These are phyloP conservation scores for Naja naja DNA, from an alignment of 2,113 vertebrate genomes.

Conservation along the genomic window DNA sequence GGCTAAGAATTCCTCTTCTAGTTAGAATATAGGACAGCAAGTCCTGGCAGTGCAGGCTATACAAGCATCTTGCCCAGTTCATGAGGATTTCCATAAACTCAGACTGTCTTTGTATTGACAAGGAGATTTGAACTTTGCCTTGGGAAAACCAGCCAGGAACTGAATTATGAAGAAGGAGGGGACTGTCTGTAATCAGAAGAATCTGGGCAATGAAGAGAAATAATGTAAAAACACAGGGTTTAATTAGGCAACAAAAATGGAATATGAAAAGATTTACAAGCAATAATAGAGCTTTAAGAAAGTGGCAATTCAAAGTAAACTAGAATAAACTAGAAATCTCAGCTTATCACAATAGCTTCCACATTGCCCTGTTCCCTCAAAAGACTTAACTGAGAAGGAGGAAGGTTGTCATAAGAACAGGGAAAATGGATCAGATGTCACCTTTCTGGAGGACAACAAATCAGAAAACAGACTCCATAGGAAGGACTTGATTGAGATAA, in stretches of 20 bases:
- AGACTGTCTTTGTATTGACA: slow-evolving; percentile 31
- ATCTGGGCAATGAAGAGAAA: background rate
- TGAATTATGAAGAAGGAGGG: background rate
- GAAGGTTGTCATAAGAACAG: background rate
- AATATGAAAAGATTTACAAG: background rate
- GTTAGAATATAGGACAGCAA: slow-evolving; percentile 43
- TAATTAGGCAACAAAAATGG: background rate
- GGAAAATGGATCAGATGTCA: background rate
- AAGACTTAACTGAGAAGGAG: background rate
- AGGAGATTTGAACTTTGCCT: background rate
- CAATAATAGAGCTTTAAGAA: slow-evolving; percentile 2
- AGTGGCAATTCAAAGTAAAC: background rate
- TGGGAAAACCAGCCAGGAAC: background rate
- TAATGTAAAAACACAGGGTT: background rate
- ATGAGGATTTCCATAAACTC: slow-evolving; percentile 17
- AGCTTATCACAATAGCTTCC: background rate
- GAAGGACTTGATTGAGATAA: background rate
- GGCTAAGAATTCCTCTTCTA: slow-evolving; percentile 52
- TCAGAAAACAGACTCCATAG: background rate
- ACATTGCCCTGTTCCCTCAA: background rate
- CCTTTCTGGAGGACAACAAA: background rate
- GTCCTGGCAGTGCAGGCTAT: background rate
- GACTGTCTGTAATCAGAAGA: background rate
- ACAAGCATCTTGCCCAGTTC: background rate
- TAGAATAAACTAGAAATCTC: background rate